Evolutionary conservation across 2,888 invertebrate genomes (phyloP).

Genomic region (Theristus sp.): DNA sequence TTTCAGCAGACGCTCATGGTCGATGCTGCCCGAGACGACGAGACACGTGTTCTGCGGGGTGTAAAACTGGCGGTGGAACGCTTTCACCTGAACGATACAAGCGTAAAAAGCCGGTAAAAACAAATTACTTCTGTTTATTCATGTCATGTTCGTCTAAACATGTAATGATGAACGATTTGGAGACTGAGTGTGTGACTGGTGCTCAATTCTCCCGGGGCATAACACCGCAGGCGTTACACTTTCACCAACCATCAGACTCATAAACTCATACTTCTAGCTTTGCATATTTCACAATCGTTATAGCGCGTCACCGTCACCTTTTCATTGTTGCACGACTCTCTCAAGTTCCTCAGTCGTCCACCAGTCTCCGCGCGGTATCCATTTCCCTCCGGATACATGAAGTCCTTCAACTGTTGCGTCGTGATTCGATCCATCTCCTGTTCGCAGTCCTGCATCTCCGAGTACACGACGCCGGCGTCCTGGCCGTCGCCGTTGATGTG

Average conservation of each 20-base stretch:
- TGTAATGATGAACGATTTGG: too few species aligned
- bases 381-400: constrained; percentile 56
- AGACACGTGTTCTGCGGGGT: constrained; percentile 64
- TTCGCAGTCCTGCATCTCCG: constrained; percentile 68
- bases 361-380: constrained; percentile 68
- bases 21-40: constrained; percentile 59
- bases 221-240: too few species aligned
- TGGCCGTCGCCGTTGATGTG: constrained; percentile 69
- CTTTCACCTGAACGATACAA: constrained; percentile 42
- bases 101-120: too few species aligned
- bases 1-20: constrained; percentile 47
- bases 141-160: too few species aligned
- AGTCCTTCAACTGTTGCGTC: constrained; percentile 33
- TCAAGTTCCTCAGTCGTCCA: constrained; percentile 59
- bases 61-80: constrained; percentile 63
- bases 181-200: too few species aligned
- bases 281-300: too few species aligned
- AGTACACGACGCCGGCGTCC: constrained; percentile 83
- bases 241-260: too few species aligned
- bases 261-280: too few species aligned
- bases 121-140: too few species aligned
- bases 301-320: too few species aligned
- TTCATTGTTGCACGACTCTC: constrained; percentile 54
- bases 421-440: neutral
- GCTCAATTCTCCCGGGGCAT: too few species aligned